Conservation (phyloP, 2,797 vertebrate genomes). For the Gouania willdenowi region DNA sequence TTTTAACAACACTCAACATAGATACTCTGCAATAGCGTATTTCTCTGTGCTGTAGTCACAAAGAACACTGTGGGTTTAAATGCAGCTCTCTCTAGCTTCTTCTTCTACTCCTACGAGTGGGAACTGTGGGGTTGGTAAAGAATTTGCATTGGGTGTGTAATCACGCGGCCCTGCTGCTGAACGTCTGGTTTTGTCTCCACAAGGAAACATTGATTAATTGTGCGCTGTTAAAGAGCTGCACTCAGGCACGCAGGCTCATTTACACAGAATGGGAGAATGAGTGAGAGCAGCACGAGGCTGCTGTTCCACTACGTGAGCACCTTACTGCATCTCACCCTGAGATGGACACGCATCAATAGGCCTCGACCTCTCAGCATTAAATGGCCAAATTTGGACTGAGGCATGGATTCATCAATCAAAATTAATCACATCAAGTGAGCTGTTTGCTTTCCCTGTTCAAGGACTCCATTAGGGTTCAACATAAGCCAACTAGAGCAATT, state of each 20-base stretch:
- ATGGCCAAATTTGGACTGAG: slow-evolving; percentile 22
- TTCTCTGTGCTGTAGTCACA: no score
- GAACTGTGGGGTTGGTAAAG: slow-evolving; percentile 10
- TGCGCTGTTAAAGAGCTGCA: slow-evolving; percentile 62
- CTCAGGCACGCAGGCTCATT: slow-evolving; percentile 65
- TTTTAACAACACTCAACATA: no score
- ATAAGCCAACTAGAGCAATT: slow-evolving; percentile 22
- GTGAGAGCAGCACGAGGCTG: slow-evolving; percentile 29
- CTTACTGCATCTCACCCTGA: slow-evolving; percentile 36
- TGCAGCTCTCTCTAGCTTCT: slow-evolving; percentile 21
- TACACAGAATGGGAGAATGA: slow-evolving; percentile 41
- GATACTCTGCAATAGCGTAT: no score
- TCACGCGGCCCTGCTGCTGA: slow-evolving; percentile 47
- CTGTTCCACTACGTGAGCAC: slow-evolving; percentile 40
- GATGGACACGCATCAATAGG: slow-evolving; percentile 45
- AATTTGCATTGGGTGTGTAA: slow-evolving; percentile 59
- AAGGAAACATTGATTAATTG: slow-evolving; percentile 75
- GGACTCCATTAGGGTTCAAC: slow-evolving; percentile 21
- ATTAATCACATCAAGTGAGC: slow-evolving; percentile 18
- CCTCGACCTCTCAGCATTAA: slow-evolving; percentile 14
- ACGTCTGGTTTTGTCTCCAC: slow-evolving; percentile 57
- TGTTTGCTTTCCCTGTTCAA: slow-evolving; percentile 26
- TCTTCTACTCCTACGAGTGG: slow-evolving; percentile 29
- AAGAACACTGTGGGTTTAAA: no score
- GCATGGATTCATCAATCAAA: slow-evolving; percentile 29